These are phyloP conservation scores for Brachionus angularis DNA, from an alignment of 1,140 invertebrate genomes.

Conservation along the genomic window DNA sequence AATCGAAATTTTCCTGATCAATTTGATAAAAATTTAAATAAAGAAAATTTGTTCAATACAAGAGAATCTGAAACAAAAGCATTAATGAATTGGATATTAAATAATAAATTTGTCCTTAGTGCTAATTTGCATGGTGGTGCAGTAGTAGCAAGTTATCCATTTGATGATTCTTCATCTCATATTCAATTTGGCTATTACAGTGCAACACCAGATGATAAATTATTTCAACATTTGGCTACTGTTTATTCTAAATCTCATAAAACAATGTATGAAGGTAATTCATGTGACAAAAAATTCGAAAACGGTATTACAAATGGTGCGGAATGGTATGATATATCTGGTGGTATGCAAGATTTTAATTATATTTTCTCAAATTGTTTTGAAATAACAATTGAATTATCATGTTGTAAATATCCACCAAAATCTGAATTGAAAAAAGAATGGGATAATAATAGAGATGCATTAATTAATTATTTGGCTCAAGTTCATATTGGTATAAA, in stretches of 20 bases:
- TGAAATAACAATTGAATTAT: conserved; percentile 94
- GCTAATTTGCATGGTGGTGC: conserved; percentile 93
- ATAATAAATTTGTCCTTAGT: conserved; percentile 85
- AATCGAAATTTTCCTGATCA: conserved; percentile 94
- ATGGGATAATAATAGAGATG: conserved; percentile 43
- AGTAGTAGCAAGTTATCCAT: conserved; percentile 83
- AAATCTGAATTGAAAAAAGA: not conserved
- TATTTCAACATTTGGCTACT: conserved; percentile 8
- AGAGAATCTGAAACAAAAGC: conserved; percentile 83
- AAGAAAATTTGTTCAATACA: conserved; percentile 62
- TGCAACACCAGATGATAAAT: conserved; percentile 22
- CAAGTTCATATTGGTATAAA: conserved; percentile 79
- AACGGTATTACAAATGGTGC: conserved; percentile 44
- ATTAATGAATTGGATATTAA: conserved; percentile 85
- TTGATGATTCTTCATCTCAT: conserved; percentile 60
- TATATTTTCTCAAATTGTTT: conserved; percentile 95
- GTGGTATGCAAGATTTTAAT: conserved; percentile 97
- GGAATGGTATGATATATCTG: conserved; percentile 45
- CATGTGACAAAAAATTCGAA: not conserved
- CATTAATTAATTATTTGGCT: conserved; percentile 26
- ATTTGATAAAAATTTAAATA: conserved; percentile 63
- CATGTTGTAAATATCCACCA: conserved; percentile 87
- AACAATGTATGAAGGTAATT: conserved; percentile 22
- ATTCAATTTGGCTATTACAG: not conserved
- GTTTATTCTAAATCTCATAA: conserved; percentile 26